phyloP scores from a whole-genome alignment of 2,113 vertebrate genomes.

The Orientallactaga bullata region DNA sequence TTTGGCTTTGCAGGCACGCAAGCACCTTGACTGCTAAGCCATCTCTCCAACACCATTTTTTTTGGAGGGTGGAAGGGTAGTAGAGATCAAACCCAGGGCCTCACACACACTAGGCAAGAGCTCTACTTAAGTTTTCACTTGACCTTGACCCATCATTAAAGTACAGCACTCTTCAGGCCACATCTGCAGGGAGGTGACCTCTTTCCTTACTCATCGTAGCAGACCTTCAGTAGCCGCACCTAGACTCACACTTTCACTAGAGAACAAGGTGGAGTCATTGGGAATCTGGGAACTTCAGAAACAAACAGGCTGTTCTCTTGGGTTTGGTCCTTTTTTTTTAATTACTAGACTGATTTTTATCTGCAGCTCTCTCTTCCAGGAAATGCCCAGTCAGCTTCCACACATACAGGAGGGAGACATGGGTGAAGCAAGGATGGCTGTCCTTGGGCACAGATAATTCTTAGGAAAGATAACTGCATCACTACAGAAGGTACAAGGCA shows the following conservation, averaged over 20 bases:
- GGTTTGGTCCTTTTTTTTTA: neutral
- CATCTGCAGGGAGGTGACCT: neutral
- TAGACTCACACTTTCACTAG: conserved; percentile 24
- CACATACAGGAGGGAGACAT: neutral
- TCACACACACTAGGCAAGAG: neutral
- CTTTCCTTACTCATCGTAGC: neutral
- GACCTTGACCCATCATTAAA: neutral
- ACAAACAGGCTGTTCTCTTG: neutral
- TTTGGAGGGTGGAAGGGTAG: no score
- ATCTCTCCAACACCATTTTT: no score
- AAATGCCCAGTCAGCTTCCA: conserved; percentile 47
- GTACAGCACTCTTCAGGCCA: neutral
- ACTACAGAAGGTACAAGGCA: neutral
- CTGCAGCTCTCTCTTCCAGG: conserved; percentile 60
- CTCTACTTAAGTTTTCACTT: neutral
- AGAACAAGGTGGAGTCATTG: neutral
- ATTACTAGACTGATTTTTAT: conserved; percentile 57
- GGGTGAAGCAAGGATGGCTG: neutral
- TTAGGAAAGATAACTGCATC: neutral
- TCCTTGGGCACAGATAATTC: neutral
- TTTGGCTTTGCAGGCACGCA: no score
- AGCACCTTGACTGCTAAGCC: no score
- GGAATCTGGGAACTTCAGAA: conserved; percentile 15
- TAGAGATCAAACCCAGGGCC: neutral
- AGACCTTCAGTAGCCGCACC: neutral